phyloP scores from a whole-genome alignment of 2,113 vertebrate species.

The Proteles cristata region DNA sequence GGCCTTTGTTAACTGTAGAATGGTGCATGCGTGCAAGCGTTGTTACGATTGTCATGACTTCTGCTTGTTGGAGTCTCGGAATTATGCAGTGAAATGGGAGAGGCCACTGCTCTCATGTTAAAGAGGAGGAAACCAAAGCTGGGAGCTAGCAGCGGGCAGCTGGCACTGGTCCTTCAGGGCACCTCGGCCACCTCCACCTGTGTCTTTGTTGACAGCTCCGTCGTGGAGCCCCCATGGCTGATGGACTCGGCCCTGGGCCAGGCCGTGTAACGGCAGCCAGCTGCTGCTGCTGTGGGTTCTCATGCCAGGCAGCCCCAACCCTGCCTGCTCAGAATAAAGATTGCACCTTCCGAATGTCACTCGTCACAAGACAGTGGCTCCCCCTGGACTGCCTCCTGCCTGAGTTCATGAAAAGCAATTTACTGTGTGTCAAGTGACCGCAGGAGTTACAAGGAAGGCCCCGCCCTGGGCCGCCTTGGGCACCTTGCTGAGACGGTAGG shows the following conservation, averaged over 20 bases:
- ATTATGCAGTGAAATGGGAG: neutral
- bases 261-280: neutral
- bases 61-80: neutral
- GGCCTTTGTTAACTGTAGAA: neutral
- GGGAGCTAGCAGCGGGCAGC: neutral
- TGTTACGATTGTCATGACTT: neutral
- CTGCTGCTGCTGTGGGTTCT: accelerated
- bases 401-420: slow-evolving; percentile 67
- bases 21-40: neutral
- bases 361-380: neutral
- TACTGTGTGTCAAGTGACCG: neutral
- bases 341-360: neutral
- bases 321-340: neutral
- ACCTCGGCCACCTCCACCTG: neutral
- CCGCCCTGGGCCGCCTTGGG: neutral
- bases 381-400: slow-evolving; percentile 35
- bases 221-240: too few species aligned
- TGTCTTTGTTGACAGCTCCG: neutral
- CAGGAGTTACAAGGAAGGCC: neutral
- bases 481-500: neutral
- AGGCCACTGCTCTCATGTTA: neutral
- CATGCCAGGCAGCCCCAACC: neutral
- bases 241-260: neutral
- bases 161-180: neutral
- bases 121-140: neutral